Evolutionary conservation across 1,140 invertebrate genomes (phyloP).

Genomic region (Pararge aegeria): DNA sequence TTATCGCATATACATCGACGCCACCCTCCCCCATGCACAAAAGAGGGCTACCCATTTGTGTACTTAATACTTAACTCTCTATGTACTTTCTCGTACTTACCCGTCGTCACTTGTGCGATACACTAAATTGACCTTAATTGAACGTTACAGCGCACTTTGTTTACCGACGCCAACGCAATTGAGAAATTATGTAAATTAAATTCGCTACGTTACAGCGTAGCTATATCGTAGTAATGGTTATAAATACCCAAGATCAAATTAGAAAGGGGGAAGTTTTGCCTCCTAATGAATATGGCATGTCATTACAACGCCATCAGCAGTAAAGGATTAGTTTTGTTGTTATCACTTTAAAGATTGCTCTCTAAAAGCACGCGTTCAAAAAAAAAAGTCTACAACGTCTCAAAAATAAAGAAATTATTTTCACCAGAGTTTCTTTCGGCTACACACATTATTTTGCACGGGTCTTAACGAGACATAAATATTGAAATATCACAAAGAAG

Average conservation of each 20-base stretch:
- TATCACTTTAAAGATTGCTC: no score
- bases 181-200: conserved; percentile 1
- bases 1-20: background rate
- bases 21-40: background rate
- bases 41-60: no score
- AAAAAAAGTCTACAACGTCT: no score
- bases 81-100: background rate
- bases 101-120: background rate
- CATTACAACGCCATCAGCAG: no score
- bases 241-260: background rate
- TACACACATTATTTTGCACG: no score
- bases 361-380: no score
- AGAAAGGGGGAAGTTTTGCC: background rate
- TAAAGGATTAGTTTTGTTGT: no score
- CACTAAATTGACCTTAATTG: background rate
- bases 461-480: no score
- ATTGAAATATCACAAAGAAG: no score
- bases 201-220: background rate
- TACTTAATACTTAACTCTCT: no score
- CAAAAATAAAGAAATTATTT: no score
- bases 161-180: background rate
- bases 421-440: no score
- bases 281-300: background rate
- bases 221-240: background rate
- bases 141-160: conserved; percentile 1